Evolutionary conservation across 2,888 invertebrate genomes (phyloP).

Genomic region (Andrena praecox): DNA sequence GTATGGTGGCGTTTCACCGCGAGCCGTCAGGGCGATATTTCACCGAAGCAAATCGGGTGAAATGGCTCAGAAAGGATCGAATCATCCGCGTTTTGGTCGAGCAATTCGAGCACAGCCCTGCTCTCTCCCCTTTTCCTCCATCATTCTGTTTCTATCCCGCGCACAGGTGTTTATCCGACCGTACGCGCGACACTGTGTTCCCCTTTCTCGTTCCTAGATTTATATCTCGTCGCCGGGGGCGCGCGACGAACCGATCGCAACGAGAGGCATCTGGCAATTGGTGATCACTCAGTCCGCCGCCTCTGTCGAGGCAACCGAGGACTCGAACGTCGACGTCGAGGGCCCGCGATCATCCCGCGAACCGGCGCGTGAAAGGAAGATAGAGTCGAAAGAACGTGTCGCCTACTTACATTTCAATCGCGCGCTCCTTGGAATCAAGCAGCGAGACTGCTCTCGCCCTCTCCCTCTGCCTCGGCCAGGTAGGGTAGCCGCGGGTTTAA

Average conservation of each 20-base stretch:
- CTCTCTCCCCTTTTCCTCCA: conserved; percentile 37
- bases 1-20: conserved; percentile 59
- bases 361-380: neutral
- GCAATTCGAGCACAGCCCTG: conserved; percentile 65
- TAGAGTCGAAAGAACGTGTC: conserved; percentile 23
- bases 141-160: conserved; percentile 64
- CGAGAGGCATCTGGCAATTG: neutral
- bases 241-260: neutral
- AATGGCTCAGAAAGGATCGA: conserved; percentile 82
- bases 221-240: conserved; percentile 52
- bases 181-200: conserved; percentile 69
- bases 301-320: neutral
- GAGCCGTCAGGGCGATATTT: conserved; percentile 74
- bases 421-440: conserved; percentile 10
- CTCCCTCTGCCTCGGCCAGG: conserved; percentile 7
- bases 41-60: conserved; percentile 77
- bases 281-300: conserved; percentile 4
- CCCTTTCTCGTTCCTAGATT: conserved; percentile 59
- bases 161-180: conserved; percentile 78
- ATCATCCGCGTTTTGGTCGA: conserved; percentile 76
- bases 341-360: neutral
- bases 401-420: conserved; percentile 59
- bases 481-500: conserved; percentile 34
- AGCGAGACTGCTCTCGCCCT: conserved; percentile 21
- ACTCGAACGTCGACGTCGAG: neutral